Evolutionary conservation across 2,113 vertebrate genomes (phyloP), one percentile per base, ranked within the genome.

Genomic region (Cavia aperea): DNA sequence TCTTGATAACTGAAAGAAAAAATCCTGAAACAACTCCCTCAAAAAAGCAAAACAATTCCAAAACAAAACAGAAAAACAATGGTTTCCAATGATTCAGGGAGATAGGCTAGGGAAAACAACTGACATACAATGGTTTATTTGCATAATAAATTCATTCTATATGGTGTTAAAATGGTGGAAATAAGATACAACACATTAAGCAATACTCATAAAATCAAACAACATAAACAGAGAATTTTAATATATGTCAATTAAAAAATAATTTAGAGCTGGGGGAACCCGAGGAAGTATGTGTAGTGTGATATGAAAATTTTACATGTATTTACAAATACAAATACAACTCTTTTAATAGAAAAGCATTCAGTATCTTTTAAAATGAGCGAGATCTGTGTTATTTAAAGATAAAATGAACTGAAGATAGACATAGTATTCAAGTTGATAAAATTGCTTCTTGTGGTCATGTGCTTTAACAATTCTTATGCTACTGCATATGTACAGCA

Each of bases 291-390:
- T 75, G 14, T 23, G 82, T 46, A 16, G 23, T 54, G 9, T 89
- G 23, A 33, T 15, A n/a, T 10, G 1, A 94, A 29, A 92, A 33
- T 46, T 72, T 2, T 89, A 86, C 77, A 1, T 36, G 5, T 24
- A 46, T 79, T 72, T 72, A 54, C 16, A 83, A 83, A 51, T 86
- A 13, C 10, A 73, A 18, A 21, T 58, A 54, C 51, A 89, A 70
- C 26, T 83, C 21, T 83, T 79, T 39, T 33, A 14, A 46, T 77
- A 39, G 26, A 36, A 73, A 78, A 14, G 56, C 51, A 4, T 1
- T 39, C 36, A 66, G 15, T 49, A 49, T 94, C 51, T 95, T 63
- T 39, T 58, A 72, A 94, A 93, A 92, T n/a, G 13, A 78, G 21
- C 58, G 10, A 39, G 56, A 13, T 63, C 33, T 72, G 5, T 2